phyloP scores from a whole-genome alignment of 2,113 vertebrate genomes.

The Nyctibius bracteatus region DNA sequence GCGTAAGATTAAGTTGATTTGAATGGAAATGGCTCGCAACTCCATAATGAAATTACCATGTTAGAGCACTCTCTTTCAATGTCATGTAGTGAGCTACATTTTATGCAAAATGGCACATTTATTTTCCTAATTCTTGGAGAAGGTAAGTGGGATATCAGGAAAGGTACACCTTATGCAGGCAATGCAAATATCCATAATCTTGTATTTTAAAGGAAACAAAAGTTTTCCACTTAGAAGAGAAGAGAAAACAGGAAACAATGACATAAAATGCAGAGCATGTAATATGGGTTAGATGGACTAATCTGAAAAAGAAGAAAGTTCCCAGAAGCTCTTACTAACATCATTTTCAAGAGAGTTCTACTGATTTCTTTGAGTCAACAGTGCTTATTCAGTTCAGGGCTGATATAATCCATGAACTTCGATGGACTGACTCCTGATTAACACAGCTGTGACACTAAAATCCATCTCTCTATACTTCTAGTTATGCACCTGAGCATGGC shows the following conservation, averaged over 20 bases:
- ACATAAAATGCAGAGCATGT: background rate
- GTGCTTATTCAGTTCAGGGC: background rate
- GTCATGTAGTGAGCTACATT: background rate
- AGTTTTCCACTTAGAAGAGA: background rate
- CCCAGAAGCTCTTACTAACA: background rate
- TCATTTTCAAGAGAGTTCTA: background rate
- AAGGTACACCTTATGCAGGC: background rate
- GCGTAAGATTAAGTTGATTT: background rate
- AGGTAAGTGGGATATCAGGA: background rate
- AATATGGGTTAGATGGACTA: background rate
- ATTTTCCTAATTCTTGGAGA: background rate
- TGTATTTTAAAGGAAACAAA: background rate
- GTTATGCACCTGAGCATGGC: background rate
- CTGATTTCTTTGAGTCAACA: background rate
- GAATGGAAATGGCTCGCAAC: background rate
- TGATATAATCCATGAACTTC: background rate
- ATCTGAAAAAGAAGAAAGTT: background rate
- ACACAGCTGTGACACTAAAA: background rate
- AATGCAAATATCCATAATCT: background rate
- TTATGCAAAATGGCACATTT: background rate
- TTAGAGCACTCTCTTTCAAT: background rate
- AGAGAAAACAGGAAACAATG: background rate
- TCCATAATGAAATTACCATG: background rate
- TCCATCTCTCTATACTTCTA: background rate
- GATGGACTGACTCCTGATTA: background rate